phyloP scores from a whole-genome alignment of 2,113 vertebrate species.

The Mionectes macconnelli region DNA sequence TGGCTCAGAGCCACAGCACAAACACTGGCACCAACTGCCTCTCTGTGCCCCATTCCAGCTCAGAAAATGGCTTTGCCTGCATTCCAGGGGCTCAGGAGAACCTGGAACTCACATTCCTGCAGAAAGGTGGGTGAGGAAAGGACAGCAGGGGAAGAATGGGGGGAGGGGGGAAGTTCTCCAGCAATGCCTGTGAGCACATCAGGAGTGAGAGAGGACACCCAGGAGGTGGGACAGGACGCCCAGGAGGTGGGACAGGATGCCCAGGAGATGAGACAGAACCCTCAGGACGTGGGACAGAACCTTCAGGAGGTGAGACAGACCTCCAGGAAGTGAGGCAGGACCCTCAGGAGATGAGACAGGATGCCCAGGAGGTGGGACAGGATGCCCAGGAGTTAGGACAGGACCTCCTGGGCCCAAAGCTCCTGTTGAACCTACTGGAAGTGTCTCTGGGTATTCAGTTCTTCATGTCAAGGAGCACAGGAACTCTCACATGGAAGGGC shows the following conservation, averaged over 20 bases:
- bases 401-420: neutral
- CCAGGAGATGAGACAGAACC: too few relatives aligned
- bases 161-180: neutral
- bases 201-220: neutral
- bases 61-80: neutral
- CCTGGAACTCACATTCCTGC: neutral
- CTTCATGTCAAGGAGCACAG: neutral
- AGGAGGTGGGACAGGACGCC: neutral
- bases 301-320: too few relatives aligned
- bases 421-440: neutral
- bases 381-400: neutral
- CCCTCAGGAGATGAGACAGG: too few relatives aligned
- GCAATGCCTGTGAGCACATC: neutral
- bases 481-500: neutral
- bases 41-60: neutral
- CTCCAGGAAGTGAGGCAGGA: too few relatives aligned
- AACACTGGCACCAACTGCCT: neutral
- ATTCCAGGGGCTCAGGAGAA: neutral
- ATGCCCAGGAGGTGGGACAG: too few relatives aligned
- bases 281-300: neutral
- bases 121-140: neutral
- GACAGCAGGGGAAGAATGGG: neutral
- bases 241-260: too few relatives aligned
- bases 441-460: neutral
- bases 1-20: conserved; percentile 40